Percentiles rank a stretch among this genome's conserved stretches.
Evolutionary conservation across 2,113 vertebrate genomes (phyloP).

Genomic region (Ellobius talpinus): DNA sequence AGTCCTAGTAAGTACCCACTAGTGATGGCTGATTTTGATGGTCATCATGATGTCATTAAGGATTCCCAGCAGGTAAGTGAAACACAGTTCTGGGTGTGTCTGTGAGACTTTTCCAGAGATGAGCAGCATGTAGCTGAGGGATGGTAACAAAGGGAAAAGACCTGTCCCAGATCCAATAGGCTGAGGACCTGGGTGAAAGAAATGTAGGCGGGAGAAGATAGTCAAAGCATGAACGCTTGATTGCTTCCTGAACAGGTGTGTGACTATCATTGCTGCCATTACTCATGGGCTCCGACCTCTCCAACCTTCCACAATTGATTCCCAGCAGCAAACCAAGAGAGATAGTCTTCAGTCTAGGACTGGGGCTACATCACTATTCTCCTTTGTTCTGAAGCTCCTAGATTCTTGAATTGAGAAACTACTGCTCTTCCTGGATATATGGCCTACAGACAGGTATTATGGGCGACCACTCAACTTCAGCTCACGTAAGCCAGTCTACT

Average conservation of each 20-base stretch:
- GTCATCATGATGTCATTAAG: neutral
- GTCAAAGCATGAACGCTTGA: neutral
- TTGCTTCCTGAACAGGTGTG: neutral
- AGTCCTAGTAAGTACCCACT: neutral
- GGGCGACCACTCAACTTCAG: neutral
- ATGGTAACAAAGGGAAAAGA: neutral
- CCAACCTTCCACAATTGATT: neutral
- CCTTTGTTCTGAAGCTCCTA: neutral
- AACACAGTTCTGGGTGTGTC: neutral
- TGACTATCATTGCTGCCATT: neutral
- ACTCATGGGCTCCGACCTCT: neutral
- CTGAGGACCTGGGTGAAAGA: too few relatives aligned
- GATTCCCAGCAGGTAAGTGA: neutral
- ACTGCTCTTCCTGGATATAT: neutral
- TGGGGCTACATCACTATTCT: neutral
- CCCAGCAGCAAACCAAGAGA: neutral
- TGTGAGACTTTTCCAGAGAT: neutral
- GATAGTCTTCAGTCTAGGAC: neutral
- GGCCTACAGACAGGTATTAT: neutral
- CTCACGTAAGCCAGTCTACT: neutral
- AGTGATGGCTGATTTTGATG: neutral
- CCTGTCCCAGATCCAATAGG: neutral
- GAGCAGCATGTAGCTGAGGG: neutral
- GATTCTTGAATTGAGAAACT: neutral
- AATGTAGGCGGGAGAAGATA: neutral